Base-by-base conservation (phyloP, 2,797 vertebrate species). In the Acomys russatus region DNA sequence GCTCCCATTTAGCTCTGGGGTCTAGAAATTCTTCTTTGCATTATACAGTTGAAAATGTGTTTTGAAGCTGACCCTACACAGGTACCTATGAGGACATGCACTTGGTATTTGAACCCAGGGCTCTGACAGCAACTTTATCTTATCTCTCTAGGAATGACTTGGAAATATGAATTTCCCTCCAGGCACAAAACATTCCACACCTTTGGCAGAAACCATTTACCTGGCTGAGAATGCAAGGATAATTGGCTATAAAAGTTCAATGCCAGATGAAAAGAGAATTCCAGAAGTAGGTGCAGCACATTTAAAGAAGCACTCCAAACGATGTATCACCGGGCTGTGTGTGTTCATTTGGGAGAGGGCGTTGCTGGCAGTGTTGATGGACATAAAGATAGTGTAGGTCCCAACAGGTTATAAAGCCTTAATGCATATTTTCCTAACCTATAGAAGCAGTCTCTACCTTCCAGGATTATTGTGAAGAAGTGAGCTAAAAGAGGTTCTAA, bases 181-280 rank as follows among this genome's bases (percentile, higher is more conserved):
- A 80, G 35, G 35, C 66, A 8, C 8, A 64, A 70, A 59, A 70
- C 35, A 79, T 84, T 63, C 84, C 49, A 96, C 12, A 87, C 25
- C 73, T 94, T 79, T n/a, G 56, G 28, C 51, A 84, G 59, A 85
- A 91, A 66, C 56, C 33, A 71, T 49, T 77, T 92, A 68, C 38
- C 44, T 78, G n/a, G 28, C 28, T 85, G 33, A 88, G 92, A 96
- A 61, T 85, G 74, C 63, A 70, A 64, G 12, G 33, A 90, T 71
- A 91, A 92, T 51, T 77, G 66, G 18, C 59, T 17, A 68, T 79
- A 64, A 90, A 82, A 59, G 18, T 80, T 79, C 88, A 56, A 94
- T 64, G 70, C n/a, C 68, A 91, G n/a, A 70, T 64, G 28, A 78
- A 93, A 74, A 84, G 85, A 96, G 76, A 95, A 91, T 94, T 71